Conservation (phyloP, 2,797 vertebrate species). For the Myripristis murdjan region DNA sequence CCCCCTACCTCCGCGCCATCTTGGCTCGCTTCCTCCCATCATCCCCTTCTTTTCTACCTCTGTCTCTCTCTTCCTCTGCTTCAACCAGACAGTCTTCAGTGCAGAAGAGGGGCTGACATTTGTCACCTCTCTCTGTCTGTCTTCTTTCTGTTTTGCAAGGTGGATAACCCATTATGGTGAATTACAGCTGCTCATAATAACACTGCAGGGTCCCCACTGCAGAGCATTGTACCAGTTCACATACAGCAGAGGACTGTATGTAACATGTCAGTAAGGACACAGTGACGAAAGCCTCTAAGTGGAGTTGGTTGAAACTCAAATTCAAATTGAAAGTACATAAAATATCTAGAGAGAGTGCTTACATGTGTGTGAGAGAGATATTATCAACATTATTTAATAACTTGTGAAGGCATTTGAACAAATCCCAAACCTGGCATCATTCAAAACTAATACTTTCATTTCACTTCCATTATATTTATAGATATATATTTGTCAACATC, state of each 20-base stretch:
- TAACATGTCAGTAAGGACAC: too few relatives aligned
- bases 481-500: not conserved
- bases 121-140: too few relatives aligned
- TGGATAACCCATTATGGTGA: too few relatives aligned
- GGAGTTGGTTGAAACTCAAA: too few relatives aligned
- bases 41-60: conserved; percentile 3
- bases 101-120: not conserved
- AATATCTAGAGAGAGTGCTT: not conserved
- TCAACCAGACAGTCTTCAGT: conserved; percentile 31
- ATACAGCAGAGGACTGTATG: too few relatives aligned
- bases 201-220: too few relatives aligned
- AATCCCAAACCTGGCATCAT: not conserved
- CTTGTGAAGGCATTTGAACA: not conserved
- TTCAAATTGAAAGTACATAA: too few relatives aligned
- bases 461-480: not conserved
- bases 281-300: too few relatives aligned
- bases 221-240: too few relatives aligned
- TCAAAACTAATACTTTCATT: not conserved
- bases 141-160: too few relatives aligned
- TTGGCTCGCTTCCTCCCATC: conserved; percentile 15
- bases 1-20: conserved; percentile 30
- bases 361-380: not conserved
- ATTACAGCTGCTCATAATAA: not conserved
- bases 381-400: too few relatives aligned
- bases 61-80: conserved; percentile 39